Conservation (phyloP, 2,113 vertebrate species). For the Progne subis region DNA sequence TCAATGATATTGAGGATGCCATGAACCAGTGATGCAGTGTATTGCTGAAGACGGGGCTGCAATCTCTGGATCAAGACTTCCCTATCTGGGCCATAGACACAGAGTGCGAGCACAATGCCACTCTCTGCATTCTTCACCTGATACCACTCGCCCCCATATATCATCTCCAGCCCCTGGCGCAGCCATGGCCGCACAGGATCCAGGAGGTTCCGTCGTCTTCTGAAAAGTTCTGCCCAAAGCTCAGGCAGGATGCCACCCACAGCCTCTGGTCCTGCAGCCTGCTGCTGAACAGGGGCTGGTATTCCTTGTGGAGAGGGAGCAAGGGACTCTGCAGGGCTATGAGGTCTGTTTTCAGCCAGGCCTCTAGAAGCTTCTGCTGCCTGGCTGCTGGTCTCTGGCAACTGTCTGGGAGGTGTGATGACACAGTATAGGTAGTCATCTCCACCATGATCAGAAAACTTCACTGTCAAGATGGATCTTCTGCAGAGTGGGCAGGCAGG, state of each 20-base stretch:
- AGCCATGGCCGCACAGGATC: neutral
- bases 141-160: neutral
- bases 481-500: neutral
- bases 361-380: neutral
- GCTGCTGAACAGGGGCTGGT: neutral
- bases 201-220: neutral
- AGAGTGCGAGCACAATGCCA: accelerated
- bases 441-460: neutral
- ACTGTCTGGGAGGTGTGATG: neutral
- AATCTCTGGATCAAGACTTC: neutral
- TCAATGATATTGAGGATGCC: neutral
- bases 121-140: neutral
- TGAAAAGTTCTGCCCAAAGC: neutral
- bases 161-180: neutral
- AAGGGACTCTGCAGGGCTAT: neutral
- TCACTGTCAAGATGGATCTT: neutral
- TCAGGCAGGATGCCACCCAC: neutral
- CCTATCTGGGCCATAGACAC: neutral
- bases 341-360: neutral
- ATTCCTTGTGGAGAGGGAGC: neutral
- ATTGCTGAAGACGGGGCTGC: neutral
- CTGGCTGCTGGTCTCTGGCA: neutral
- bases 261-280: neutral
- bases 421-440: neutral
- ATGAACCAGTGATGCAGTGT: neutral